Percentiles rank a stretch among this genome's conserved stretches.
These are phyloP conservation scores for Capromys pilorides DNA, from an alignment of 2,797 vertebrate genomes.

Conservation along the genomic window DNA sequence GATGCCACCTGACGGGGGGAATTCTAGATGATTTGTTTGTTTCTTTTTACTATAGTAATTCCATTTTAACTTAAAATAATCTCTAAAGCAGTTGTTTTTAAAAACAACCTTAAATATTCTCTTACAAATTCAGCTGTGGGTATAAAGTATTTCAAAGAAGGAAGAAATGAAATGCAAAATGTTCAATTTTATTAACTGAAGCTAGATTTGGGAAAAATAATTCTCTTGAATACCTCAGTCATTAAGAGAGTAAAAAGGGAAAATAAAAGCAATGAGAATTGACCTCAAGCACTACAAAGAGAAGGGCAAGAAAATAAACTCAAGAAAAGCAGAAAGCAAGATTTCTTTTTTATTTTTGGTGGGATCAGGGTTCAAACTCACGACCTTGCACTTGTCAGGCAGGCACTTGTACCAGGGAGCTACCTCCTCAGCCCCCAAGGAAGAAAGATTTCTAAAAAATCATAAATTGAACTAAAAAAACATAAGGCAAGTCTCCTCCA, in stretches of 20 bases:
- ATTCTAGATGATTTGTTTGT: not conserved
- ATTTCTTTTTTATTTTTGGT: too few species aligned
- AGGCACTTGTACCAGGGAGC: too few species aligned
- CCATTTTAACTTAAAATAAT: slow-evolving; percentile 48
- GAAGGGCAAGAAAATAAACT: not conserved
- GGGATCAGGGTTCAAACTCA: too few species aligned
- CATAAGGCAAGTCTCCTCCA: not conserved
- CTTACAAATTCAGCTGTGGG: not conserved
- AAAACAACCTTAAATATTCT: not conserved
- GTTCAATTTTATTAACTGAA: slow-evolving; percentile 33
- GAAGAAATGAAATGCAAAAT: not conserved
- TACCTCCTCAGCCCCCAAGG: too few species aligned
- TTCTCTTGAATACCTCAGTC: slow-evolving; percentile 7
- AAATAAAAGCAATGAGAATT: slow-evolving; percentile 39
- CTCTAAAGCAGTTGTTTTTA: slow-evolving; percentile 42
- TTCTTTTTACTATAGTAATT: slow-evolving; percentile 31
- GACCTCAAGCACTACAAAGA: slow-evolving; percentile 40
- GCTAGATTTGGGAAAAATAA: slow-evolving; percentile 46
- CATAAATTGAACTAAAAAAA: slow-evolving; percentile 5
- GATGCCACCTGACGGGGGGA: not conserved
- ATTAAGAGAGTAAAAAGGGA: slow-evolving; percentile 37
- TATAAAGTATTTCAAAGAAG: slow-evolving; percentile 57
- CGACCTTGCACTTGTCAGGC: too few species aligned
- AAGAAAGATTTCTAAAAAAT: not conserved
- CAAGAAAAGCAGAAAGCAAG: not conserved